phyloP scores from a whole-genome alignment of 1,140 invertebrate genomes.

The Plodia interpunctella region DNA sequence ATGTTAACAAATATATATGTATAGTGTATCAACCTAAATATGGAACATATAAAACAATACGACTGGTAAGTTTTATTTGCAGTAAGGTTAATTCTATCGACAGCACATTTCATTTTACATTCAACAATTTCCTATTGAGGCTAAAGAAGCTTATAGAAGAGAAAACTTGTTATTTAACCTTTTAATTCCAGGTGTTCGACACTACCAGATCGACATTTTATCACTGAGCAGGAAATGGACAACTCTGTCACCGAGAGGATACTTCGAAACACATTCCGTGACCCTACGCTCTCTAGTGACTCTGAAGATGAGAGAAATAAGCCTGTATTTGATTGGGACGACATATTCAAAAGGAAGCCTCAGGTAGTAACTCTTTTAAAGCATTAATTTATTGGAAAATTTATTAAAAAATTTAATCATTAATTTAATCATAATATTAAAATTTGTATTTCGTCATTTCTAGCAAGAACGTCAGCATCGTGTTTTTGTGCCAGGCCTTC shows the following conservation, averaged over 20 bases:
- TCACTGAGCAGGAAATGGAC: constrained; percentile 40
- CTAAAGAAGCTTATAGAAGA: neutral
- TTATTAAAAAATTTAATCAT: no score
- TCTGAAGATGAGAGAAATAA: constrained; percentile 43
- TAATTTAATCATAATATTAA: neutral
- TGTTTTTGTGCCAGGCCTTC: constrained; percentile 43
- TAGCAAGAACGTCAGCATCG: constrained; percentile 28
- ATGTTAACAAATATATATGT: no score
- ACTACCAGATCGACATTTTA: constrained; percentile 39
- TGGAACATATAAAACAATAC: constrained; percentile 51
- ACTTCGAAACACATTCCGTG: constrained; percentile 48
- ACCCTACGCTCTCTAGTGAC: constrained; percentile 53
- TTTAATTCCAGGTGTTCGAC: constrained; percentile 40
- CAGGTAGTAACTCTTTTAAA: no score
- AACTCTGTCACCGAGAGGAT: constrained; percentile 55
- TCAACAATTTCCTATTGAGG: no score
- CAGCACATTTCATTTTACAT: no score
- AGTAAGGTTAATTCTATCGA: neutral
- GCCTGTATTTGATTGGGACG: constrained; percentile 45
- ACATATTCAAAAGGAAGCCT: constrained; percentile 44
- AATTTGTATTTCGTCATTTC: constrained; percentile 14
- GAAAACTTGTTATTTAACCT: neutral
- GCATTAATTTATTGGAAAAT: no score
- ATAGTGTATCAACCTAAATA: constrained; percentile 9
- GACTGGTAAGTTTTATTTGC: constrained; percentile 43